Percentiles rank a stretch among this genome's conserved stretches.
phyloP scores from a whole-genome alignment of 2,113 vertebrate species.

The Bostrychus sinensis region DNA sequence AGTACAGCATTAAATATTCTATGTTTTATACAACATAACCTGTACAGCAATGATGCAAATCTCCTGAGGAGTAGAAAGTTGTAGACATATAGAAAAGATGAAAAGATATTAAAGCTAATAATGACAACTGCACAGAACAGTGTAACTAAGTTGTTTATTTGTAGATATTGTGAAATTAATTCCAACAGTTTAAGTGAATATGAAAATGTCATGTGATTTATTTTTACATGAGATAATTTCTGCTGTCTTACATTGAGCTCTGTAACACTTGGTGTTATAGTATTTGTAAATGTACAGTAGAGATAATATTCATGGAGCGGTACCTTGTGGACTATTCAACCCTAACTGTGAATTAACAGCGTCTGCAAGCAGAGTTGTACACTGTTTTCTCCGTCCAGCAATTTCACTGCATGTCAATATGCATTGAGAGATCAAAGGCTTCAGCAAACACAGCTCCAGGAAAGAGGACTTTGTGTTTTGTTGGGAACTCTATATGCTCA shows the following conservation, averaged over 20 bases:
- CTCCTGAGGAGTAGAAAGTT: conserved; percentile 59
- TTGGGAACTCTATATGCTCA: conserved; percentile 65
- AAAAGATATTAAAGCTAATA: conserved; percentile 61
- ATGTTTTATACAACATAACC: conserved; percentile 72
- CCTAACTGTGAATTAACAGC: conserved; percentile 75
- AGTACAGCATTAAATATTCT: conserved; percentile 68
- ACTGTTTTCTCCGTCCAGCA: conserved; percentile 66
- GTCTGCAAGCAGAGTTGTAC: conserved; percentile 68
- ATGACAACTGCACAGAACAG: conserved; percentile 63
- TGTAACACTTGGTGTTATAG: conserved; percentile 70
- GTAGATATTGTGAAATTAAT: conserved; percentile 77
- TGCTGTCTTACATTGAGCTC: conserved; percentile 61
- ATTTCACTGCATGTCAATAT: conserved; percentile 75
- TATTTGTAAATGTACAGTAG: conserved; percentile 55
- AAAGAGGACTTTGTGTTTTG: conserved; percentile 59
- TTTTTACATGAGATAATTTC: conserved; percentile 68
- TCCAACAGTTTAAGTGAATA: conserved; percentile 71
- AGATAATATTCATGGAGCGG: conserved; percentile 53
- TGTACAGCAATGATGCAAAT: conserved; percentile 69
- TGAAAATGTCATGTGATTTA: conserved; percentile 70
- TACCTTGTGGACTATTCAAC: conserved; percentile 73
- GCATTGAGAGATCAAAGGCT: conserved; percentile 63
- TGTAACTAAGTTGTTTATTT: conserved; percentile 75
- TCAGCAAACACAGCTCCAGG: conserved; percentile 53
- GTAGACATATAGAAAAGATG: conserved; percentile 64